Evolutionary conservation across 2,797 vertebrate species (phyloP).

Genomic region (Balearica regulorum): DNA sequence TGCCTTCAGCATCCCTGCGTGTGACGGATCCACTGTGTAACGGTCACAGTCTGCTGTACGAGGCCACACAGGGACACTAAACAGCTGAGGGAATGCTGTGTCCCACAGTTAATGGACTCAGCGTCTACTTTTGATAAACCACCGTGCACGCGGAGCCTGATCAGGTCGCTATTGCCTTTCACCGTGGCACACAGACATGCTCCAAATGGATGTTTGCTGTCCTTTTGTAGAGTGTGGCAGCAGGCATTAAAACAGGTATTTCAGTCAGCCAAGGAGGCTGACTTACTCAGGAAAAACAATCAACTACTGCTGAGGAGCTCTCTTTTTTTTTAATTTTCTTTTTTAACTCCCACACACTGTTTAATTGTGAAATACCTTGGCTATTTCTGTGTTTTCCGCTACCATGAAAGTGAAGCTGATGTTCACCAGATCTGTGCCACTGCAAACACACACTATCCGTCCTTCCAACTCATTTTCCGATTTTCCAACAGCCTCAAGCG

Average conservation of each 20-base stretch:
- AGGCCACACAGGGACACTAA: not conserved
- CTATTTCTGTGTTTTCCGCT: slow-evolving; percentile 87
- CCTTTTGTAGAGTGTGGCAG: not conserved
- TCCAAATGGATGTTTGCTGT: not conserved
- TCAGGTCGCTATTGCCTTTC: not conserved
- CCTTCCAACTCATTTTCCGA: slow-evolving; percentile 91
- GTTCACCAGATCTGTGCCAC: slow-evolving; percentile 95
- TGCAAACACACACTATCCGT: slow-evolving; percentile 93
- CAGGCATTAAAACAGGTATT: not conserved
- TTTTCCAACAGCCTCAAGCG: slow-evolving; percentile 89
- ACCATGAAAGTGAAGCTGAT: slow-evolving; percentile 97
- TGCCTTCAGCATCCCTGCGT: not conserved
- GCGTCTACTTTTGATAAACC: not conserved
- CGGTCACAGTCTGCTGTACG: not conserved
- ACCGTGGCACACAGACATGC: not conserved
- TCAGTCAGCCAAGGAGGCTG: not conserved
- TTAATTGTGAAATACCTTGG: slow-evolving; percentile 82
- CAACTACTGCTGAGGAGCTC: not conserved
- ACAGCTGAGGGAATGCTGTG: not conserved
- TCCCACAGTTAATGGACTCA: not conserved
- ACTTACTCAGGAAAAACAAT: not conserved
- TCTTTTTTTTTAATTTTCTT: not conserved
- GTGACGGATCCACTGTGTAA: not conserved
- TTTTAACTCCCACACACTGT: not conserved
- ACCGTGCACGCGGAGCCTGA: not conserved